phyloP scores from a whole-genome alignment of 1,140 invertebrate genomes.

The Drosophila sechellia region DNA sequence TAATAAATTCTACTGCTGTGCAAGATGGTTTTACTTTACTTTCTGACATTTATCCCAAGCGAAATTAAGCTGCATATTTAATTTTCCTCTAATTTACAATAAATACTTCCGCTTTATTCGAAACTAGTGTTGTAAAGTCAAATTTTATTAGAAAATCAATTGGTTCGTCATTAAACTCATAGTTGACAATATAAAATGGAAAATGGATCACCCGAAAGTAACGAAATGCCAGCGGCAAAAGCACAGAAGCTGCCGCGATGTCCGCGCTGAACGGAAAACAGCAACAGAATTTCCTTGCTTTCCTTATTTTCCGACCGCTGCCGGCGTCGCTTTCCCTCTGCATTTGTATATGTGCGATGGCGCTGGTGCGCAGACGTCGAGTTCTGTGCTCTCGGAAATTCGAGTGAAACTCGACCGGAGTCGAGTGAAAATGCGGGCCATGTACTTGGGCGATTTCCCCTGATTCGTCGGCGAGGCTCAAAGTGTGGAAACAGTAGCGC shows the following conservation, averaged over 20 bases:
- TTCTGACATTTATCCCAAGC: no score
- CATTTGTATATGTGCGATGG: conserved; percentile 1
- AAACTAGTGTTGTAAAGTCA: no score
- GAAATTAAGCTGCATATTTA: no score
- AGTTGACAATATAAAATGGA: background rate
- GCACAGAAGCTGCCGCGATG: conserved; percentile 5
- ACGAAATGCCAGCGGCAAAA: conserved; percentile 37
- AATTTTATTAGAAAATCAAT: no score
- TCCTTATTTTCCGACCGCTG: conserved; percentile 19
- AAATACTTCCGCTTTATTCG: no score
- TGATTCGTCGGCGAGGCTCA: conserved; percentile 70
- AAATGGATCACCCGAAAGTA: background rate
- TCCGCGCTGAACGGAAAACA: conserved; percentile 57
- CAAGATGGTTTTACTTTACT: no score
- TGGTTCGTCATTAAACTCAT: background rate
- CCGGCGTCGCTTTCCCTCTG: conserved; percentile 17
- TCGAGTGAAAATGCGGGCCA: conserved; percentile 26
- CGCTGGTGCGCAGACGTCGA: conserved; percentile 54
- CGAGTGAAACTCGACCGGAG: conserved; percentile 46
- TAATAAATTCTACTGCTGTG: no score
- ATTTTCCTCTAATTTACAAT: no score
- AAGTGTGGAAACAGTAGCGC: conserved; percentile 22
- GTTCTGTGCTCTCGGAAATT: conserved; percentile 27
- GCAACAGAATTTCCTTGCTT: conserved; percentile 32
- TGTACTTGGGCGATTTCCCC: conserved; percentile 70